A percentile compares a stretch with the other conserved stretches of the same genome.
Evolutionary conservation across 2,888 invertebrate genomes (phyloP).

Genomic region (Yponomeuta evonymella): DNA sequence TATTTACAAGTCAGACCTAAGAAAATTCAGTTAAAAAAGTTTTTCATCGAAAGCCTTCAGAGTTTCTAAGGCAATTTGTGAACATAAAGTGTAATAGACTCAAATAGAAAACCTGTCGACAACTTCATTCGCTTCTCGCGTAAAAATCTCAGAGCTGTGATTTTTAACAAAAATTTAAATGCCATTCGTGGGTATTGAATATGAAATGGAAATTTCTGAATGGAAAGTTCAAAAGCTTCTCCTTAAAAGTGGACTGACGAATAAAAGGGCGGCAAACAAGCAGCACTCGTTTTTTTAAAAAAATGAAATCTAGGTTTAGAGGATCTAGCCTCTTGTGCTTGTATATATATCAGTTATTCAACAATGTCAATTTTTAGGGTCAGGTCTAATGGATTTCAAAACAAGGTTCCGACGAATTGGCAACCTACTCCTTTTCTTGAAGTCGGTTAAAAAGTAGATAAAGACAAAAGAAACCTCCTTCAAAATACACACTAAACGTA

Average conservation of each 20-base stretch:
- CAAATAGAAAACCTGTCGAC: not conserved
- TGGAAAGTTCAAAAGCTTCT: not conserved
- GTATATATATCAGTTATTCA: not conserved
- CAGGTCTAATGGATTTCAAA: no score
- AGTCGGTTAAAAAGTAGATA: no score
- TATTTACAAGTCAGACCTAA: no score
- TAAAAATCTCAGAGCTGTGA: not conserved
- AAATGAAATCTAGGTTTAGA: no score
- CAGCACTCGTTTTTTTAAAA: not conserved
- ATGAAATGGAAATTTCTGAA: conserved; percentile 1
- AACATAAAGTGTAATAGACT: not conserved
- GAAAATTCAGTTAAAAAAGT: no score
- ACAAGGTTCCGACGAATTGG: no score
- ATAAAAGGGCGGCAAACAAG: not conserved
- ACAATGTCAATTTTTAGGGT: no score
- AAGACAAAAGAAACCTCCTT: no score
- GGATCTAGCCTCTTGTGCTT: not conserved
- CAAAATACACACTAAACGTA: no score
- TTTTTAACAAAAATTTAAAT: not conserved
- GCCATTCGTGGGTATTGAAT: not conserved
- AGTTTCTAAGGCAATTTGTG: not conserved
- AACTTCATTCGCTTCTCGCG: not conserved
- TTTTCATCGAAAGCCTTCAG: no score
- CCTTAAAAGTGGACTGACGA: not conserved
- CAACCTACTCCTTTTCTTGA: no score